A percentile compares a stretch with the other conserved stretches of the same genome.
Conservation (phyloP, 2,797 vertebrate genomes). For the Dendrocincla tyrannina region DNA sequence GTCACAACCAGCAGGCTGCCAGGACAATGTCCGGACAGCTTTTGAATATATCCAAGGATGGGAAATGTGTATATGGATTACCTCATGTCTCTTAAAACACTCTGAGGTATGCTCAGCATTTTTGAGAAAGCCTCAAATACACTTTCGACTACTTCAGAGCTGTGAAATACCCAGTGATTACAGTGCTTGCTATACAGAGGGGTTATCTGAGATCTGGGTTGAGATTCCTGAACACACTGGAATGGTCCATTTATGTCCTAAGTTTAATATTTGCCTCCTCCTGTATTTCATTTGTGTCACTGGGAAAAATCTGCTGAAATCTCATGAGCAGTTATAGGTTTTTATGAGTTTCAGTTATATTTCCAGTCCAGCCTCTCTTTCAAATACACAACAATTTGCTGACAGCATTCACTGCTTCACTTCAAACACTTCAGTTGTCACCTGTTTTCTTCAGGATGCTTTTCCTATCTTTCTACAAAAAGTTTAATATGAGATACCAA, state of each 20-base stretch:
- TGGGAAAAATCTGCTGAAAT: not conserved
- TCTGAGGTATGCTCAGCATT: not conserved
- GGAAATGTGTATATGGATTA: not conserved
- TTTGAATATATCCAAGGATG: not conserved
- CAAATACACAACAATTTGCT: not conserved
- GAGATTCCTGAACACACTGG: not conserved
- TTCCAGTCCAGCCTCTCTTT: not conserved
- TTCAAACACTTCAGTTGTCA: not conserved
- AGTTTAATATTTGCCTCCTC: not conserved
- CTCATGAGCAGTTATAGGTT: not conserved
- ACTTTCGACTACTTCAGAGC: not conserved
- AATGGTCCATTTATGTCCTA: not conserved
- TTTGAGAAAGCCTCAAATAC: not conserved
- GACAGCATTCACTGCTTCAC: not conserved
- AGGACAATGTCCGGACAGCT: not conserved
- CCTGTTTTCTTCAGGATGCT: not conserved
- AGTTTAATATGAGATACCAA: not conserved
- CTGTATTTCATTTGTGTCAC: not conserved
- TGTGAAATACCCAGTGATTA: not conserved
- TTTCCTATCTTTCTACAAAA: not conserved
- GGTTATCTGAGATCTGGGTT: not conserved
- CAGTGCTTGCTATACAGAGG: not conserved
- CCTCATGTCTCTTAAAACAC: not conserved
- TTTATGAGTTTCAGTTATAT: not conserved
- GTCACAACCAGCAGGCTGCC: not conserved